Evolutionary conservation across 2,888 invertebrate genomes (phyloP).

Genomic region (Drosophila neonasuta): DNA sequence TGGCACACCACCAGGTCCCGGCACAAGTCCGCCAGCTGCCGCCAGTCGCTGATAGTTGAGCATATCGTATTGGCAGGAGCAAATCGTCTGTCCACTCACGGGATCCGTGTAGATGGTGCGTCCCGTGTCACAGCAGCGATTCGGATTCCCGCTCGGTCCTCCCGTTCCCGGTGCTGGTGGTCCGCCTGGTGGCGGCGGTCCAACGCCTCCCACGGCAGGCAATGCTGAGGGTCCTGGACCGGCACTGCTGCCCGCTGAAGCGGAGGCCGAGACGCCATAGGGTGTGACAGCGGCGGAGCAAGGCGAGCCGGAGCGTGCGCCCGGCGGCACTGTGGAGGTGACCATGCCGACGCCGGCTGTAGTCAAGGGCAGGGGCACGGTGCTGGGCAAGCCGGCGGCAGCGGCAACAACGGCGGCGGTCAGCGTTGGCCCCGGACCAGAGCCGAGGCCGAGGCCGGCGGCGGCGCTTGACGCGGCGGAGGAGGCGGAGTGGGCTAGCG

Average conservation of each 20-base stretch:
- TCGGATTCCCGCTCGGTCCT: constrained; percentile 75
- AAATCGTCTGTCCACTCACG: constrained; percentile 92
- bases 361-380: constrained; percentile 43
- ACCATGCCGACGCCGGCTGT: constrained; percentile 77
- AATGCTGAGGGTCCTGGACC: constrained; percentile 70
- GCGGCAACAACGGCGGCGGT: constrained; percentile 74
- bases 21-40: constrained; percentile 82
- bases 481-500: constrained; percentile 32
- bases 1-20: constrained; percentile 87
- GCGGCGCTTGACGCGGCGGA: constrained; percentile 60
- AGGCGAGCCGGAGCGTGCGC: constrained; percentile 84
- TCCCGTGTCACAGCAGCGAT: constrained; percentile 94
- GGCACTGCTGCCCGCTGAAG: constrained; percentile 49
- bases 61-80: constrained; percentile 95
- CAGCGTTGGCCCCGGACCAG: constrained; percentile 54
- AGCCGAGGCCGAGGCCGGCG: constrained; percentile 39
- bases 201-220: constrained; percentile 68
- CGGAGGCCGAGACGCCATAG: constrained; percentile 79
- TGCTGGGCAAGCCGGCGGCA: constrained; percentile 63
- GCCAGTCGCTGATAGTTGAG: constrained; percentile 90
- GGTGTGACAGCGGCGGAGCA: constrained; percentile 83
- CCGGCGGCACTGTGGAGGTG: constrained; percentile 83
- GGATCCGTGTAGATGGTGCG: constrained; percentile 95
- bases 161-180: constrained; percentile 82
- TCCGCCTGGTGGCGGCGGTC: constrained; percentile 74